These are phyloP conservation scores for Drosophila atroscutellata DNA, from an alignment of 2,888 invertebrate species.

Conservation along the genomic window DNA sequence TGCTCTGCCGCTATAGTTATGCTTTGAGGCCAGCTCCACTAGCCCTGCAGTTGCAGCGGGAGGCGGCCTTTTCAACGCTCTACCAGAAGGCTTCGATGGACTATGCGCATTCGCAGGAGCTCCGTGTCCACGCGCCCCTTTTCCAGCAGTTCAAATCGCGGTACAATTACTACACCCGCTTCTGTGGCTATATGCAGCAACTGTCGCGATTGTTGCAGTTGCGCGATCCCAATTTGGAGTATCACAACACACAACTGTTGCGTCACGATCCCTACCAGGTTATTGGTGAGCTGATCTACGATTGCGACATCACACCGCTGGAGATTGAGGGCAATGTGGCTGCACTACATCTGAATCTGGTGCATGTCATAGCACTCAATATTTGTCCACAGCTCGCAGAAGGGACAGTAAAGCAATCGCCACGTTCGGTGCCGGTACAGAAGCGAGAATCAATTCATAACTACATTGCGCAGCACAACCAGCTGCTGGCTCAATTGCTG, in stretches of 20 bases:
- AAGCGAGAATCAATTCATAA: slow-evolving; percentile 81
- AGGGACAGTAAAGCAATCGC: slow-evolving; percentile 14
- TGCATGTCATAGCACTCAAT: slow-evolving; percentile 90
- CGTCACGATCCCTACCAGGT: slow-evolving; percentile 86
- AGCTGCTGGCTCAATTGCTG: slow-evolving; percentile 78
- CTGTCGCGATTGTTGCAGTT: slow-evolving; percentile 84
- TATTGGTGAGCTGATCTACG: slow-evolving; percentile 89
- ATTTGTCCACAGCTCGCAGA: slow-evolving; percentile 87
- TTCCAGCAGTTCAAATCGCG: slow-evolving; percentile 82
- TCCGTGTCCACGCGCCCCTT: slow-evolving; percentile 77
- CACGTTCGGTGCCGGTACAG: slow-evolving; percentile 52
- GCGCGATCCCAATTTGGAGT: slow-evolving; percentile 75
- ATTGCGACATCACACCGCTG: slow-evolving; percentile 88
- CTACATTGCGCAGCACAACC: slow-evolving; percentile 82
- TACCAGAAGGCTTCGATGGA: slow-evolving; percentile 68
- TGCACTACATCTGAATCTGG: slow-evolving; percentile 90
- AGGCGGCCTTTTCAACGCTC: slow-evolving; percentile 71
- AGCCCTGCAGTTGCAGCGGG: slow-evolving; percentile 73
- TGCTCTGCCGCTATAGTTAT: slow-evolving; percentile 75
- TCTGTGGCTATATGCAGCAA: slow-evolving; percentile 81
- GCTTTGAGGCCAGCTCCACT: slow-evolving; percentile 74
- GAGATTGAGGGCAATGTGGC: slow-evolving; percentile 89
- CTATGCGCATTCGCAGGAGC: slow-evolving; percentile 69
- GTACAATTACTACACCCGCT: slow-evolving; percentile 81
- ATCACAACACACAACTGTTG: slow-evolving; percentile 76